Base-by-base conservation (phyloP, 2,888 invertebrate species). In the Empis livida region DNA sequence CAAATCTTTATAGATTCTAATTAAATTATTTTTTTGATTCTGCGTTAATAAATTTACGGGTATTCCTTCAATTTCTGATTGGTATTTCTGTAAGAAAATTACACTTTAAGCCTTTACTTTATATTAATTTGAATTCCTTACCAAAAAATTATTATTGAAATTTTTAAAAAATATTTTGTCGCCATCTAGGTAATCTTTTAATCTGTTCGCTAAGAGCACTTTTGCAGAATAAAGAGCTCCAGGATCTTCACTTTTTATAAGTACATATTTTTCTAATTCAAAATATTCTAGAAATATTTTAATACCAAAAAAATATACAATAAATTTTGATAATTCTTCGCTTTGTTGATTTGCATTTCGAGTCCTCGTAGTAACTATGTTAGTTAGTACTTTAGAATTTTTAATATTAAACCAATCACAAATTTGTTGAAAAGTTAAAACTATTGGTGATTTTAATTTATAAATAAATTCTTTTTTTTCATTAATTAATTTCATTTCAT, bases 201-300 rank as follows among this genome's bases (percentile, higher is more conserved):
- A 41, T 15, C 30, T 20, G n/a, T 40, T 15, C 6, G 38, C 16
- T 10, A 45, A 27, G 11, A 37, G 31, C 9, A 43, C 31, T 41
- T 52, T 52, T n/a, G 45, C 37, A 44, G 46, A 49, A 40, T 38
- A 50, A 16, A 50, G 35, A 27, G 43, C 50, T 27, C 42, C 44
- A 14, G 52, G 47, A 50, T 52, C 43, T 8, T 42, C 14, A 14
- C 42, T 42, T 15, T 14, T 42, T 2, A 52, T 46, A 30, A 43
- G 43, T 8, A 52, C 16, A 39, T 42, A 43, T 37, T 50, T 52
- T 13, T 49, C 50, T 14, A 35, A 9, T 42, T 52, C 49, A 14
- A 16, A 10, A 30, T 52, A 49, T 37, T 48, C 37, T 13, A 52
- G 8, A 11, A 31, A 9, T 3, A 52, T 39, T 44, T 43, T 20